Evolutionary conservation across 1,140 invertebrate genomes (phyloP).

Genomic region (Calosoma granatense): DNA sequence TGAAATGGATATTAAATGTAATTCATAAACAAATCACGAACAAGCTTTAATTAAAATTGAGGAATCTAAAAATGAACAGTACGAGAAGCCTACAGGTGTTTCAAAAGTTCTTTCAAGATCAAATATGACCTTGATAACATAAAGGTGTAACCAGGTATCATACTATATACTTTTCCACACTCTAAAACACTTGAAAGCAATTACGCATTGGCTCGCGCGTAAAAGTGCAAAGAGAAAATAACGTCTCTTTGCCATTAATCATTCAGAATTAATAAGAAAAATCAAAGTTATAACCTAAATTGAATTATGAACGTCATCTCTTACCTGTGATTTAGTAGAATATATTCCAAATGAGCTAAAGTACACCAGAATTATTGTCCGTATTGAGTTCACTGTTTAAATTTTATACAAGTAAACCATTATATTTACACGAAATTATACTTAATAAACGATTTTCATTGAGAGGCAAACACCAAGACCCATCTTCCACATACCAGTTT

Average conservation of each 20-base stretch:
- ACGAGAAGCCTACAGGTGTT: neutral
- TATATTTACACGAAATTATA: neutral
- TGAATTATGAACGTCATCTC: neutral
- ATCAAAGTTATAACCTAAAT: slow-evolving; percentile 2
- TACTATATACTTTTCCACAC: neutral
- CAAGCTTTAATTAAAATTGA: neutral
- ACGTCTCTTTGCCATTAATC: neutral
- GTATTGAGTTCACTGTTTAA: neutral
- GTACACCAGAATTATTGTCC: neutral
- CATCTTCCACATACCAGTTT: neutral
- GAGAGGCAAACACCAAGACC: neutral
- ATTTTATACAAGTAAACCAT: neutral
- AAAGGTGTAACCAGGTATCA: neutral
- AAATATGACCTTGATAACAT: slow-evolving; percentile 4
- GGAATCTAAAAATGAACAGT: neutral
- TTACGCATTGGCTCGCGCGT: neutral
- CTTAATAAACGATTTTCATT: neutral
- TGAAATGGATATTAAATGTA: neutral
- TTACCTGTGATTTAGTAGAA: neutral
- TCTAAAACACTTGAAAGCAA: neutral
- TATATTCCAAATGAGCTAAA: neutral
- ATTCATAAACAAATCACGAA: neutral
- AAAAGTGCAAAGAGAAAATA: neutral
- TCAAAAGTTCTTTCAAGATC: slow-evolving; percentile 4
- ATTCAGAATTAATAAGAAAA: neutral